Base-by-base conservation (phyloP, 35 echinoderm and acorn worm species). In the Lytechinus pictus region DNA sequence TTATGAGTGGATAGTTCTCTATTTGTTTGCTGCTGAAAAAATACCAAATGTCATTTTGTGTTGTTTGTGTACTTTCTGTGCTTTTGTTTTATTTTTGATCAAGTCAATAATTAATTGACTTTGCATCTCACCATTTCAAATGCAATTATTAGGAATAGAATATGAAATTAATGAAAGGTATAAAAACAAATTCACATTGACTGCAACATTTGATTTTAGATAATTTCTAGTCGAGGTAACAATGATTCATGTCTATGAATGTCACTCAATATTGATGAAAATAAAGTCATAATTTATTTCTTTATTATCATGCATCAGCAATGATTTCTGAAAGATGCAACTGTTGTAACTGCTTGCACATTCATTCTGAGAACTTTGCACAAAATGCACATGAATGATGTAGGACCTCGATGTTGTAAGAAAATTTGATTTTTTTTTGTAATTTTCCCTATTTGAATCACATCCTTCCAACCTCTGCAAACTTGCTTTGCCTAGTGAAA, bases 11-110 rank as follows among this genome's bases (percentile, higher is more conserved):
- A 79, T 79, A 79, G 66, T 7, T 79, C 2, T 79, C 66, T 79
- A 79, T 79, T 79, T 79, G 66, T 79, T 79, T 79, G 66, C 66
- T 79, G 66, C 66, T 79, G 66, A 79, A 79, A n/a, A 79, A 79
- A 24, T 44, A 44, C 33, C 33, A 44, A 44, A 79, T 4, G 16
- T 16, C 66, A 16, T 79, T 79, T 19, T 79, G 66, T 79, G 66
- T 79, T 79, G 66, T 79, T 79, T n/a, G 66, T 79, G 66, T 79
- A 79, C 66, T 79, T 79, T 24, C n/a, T 79, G 66, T 24, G 66
- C 66, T 79, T 24, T 71, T 71, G 61, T 71, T 9, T 71, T 2
- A 5, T 6, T 21, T 71, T 13, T 24, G 61, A 71, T 71, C 61
- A 71, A 71, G 61, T 71, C 61, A 71, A 71, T 21, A 21, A 71